Conservation (phyloP, 2,797 vertebrate species). For the Nothura maculosa region DNA sequence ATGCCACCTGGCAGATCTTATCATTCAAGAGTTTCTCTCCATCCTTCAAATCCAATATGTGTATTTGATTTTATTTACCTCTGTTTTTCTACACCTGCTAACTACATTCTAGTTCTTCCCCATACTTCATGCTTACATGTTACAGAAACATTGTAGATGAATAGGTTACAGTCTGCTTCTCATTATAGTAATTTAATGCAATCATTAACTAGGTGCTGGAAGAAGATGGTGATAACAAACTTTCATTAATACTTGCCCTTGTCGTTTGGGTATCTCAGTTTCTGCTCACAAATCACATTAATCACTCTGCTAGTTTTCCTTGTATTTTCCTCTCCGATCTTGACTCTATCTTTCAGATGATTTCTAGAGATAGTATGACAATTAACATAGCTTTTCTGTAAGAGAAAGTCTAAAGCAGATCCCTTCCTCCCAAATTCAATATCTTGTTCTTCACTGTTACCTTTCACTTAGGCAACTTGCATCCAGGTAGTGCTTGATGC, state of each 20-base stretch:
- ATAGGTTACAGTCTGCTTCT: neutral
- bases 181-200: neutral
- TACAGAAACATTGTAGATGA: neutral
- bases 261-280: neutral
- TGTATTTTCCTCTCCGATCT: neutral
- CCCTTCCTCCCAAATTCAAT: neutral
- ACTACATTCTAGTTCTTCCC: neutral
- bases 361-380: neutral
- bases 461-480: neutral
- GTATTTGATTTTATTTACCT: neutral
- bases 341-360: neutral
- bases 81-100: neutral
- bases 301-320: neutral
- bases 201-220: neutral
- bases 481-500: neutral
- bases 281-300: neutral
- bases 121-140: neutral
- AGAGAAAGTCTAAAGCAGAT: neutral
- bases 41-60: neutral
- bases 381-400: neutral
- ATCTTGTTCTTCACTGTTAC: neutral
- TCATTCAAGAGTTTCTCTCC: neutral
- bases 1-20: neutral
- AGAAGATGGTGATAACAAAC: neutral
- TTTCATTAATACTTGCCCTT: neutral